Percentiles rank a stretch among this genome's conserved stretches.
phyloP scores from a whole-genome alignment of 2,797 vertebrate genomes.

The Poeciliopsis turneri region DNA sequence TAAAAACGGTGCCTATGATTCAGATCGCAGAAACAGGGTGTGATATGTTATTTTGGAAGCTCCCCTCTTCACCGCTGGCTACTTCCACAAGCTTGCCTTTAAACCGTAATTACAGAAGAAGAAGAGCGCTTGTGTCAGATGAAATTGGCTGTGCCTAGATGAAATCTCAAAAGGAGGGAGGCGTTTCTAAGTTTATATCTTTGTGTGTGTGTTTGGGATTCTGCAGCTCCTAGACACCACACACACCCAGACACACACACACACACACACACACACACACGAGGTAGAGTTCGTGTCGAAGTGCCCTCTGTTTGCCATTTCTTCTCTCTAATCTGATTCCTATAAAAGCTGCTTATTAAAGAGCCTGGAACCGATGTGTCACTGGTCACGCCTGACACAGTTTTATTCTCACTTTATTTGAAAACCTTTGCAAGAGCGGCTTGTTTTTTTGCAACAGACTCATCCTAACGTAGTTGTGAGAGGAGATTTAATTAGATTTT shows the following conservation, averaged over 20 bases:
- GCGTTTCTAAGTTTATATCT: slow-evolving; percentile 21
- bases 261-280: not conserved
- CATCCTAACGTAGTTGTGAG: slow-evolving; percentile 18
- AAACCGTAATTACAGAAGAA: slow-evolving; percentile 66
- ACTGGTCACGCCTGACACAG: not conserved
- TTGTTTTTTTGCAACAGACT: slow-evolving; percentile 41
- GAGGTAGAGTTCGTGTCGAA: slow-evolving; percentile 18
- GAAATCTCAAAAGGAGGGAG: slow-evolving; percentile 29
- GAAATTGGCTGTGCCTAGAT: slow-evolving; percentile 51
- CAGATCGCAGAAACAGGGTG: slow-evolving; percentile 10
- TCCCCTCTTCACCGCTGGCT: slow-evolving; percentile 27
- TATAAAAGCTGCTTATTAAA: slow-evolving; percentile 62
- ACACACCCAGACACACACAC: not conserved
- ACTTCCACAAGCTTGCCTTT: slow-evolving; percentile 50
- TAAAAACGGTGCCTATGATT: slow-evolving; percentile 8
- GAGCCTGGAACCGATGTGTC: slow-evolving; percentile 14
- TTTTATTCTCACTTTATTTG: slow-evolving; percentile 16
- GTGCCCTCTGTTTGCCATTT: slow-evolving; percentile 26
- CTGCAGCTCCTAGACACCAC: not conserved
- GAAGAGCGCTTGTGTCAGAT: slow-evolving; percentile 47
- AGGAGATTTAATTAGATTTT: slow-evolving; percentile 28
- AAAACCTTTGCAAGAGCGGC: not conserved
- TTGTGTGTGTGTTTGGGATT: slow-evolving; percentile 7
- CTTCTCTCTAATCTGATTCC: slow-evolving; percentile 58
- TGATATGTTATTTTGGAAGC: slow-evolving; percentile 32